These are phyloP conservation scores for Platyrinchus mystaceus DNA, from an alignment of 2,797 vertebrate species.

Conservation along the genomic window DNA sequence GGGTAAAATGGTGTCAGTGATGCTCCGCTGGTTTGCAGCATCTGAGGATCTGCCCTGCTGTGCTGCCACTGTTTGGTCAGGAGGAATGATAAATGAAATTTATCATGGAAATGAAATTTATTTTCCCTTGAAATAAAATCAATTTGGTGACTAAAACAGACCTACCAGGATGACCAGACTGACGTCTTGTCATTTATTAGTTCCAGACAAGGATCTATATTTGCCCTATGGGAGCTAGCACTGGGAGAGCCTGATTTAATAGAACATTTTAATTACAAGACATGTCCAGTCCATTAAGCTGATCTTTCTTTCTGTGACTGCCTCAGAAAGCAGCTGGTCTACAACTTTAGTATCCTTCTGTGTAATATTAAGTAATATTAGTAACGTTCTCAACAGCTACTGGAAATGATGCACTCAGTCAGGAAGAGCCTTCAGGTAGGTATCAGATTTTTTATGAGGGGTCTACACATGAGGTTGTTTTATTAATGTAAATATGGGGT, in stretches of 20 bases:
- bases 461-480: background rate
- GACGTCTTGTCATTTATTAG: background rate
- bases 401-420: background rate
- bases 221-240: background rate
- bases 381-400: background rate
- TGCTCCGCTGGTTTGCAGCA: background rate
- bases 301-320: background rate
- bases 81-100: background rate
- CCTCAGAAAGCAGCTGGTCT: background rate
- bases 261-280: background rate
- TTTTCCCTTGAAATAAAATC: background rate
- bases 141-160: background rate
- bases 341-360: background rate
- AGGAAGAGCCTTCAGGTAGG: background rate
- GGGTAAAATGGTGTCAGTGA: background rate
- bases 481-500: background rate
- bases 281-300: background rate
- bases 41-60: background rate
- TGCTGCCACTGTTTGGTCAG: background rate
- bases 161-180: background rate
- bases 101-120: too few species aligned
- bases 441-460: background rate
- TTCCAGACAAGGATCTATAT: background rate
- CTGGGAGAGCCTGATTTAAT: background rate
- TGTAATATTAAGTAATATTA: background rate